Evolutionary conservation across 2,888 invertebrate genomes (phyloP).

Genomic region (Drepana falcataria): DNA sequence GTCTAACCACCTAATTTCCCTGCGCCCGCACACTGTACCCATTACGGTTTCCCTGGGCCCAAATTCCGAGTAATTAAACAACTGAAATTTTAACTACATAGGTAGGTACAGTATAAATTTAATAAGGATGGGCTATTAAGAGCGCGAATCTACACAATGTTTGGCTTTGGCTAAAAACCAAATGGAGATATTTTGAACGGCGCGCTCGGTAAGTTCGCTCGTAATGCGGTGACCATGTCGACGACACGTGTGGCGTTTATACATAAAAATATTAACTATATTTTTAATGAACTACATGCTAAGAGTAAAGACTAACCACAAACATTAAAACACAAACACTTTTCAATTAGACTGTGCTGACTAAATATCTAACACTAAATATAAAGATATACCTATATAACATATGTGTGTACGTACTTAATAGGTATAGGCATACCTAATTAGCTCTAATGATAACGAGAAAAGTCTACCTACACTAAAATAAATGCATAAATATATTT

Average conservation of each 20-base stretch:
- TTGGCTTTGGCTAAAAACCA: slow-evolving; percentile 73
- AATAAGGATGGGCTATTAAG: slow-evolving; percentile 72
- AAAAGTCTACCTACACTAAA: too few species aligned
- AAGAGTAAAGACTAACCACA: too few species aligned
- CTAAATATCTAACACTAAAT: too few species aligned
- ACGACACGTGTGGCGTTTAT: slow-evolving; percentile 1
- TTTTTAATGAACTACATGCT: too few species aligned
- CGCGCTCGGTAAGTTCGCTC: slow-evolving; percentile 39
- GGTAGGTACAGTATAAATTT: slow-evolving; percentile 65
- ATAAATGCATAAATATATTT: too few species aligned
- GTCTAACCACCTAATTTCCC: slow-evolving; percentile 55
- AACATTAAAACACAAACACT: too few species aligned
- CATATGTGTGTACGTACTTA: too few species aligned
- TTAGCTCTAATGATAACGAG: too few species aligned
- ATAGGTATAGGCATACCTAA: too few species aligned
- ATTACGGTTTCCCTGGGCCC: slow-evolving; percentile 60
- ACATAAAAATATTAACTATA: too few species aligned
- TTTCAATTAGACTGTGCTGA: too few species aligned
- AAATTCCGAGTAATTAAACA: slow-evolving; percentile 73
- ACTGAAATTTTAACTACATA: slow-evolving; percentile 69
- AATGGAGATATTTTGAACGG: slow-evolving; percentile 52
- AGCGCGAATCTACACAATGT: slow-evolving; percentile 61
- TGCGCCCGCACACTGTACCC: slow-evolving; percentile 45
- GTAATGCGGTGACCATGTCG: slow-evolving; percentile 25
- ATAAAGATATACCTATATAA: too few species aligned